Evolutionary conservation across 2,888 invertebrate species (phyloP).

Genomic region (Drosophila cracens): DNA sequence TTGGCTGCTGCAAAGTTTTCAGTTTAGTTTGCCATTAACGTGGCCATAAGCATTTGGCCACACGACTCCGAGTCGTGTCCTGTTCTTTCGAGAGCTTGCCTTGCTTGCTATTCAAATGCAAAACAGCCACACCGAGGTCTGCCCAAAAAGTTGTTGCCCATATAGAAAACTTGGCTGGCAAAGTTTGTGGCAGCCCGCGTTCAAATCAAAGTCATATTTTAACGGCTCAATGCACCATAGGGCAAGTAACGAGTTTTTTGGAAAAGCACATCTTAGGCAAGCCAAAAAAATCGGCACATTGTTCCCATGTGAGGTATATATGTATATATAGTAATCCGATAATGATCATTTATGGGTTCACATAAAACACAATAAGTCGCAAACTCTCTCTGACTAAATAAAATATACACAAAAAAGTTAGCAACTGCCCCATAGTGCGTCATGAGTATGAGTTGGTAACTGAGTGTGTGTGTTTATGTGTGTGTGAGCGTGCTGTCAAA

Average conservation of each 20-base stretch:
- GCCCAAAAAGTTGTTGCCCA: conserved; percentile 27
- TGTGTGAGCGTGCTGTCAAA: conserved; percentile 68
- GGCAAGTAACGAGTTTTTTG: background rate
- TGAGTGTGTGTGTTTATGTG: conserved; percentile 2
- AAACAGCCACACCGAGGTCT: conserved; percentile 61
- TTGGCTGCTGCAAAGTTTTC: conserved; percentile 73
- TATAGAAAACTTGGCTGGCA: background rate
- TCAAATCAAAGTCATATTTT: conserved; percentile 65
- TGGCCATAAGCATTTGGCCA: conserved; percentile 75
- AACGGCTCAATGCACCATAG: conserved; percentile 66
- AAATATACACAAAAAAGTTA: background rate
- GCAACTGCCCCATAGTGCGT: background rate
- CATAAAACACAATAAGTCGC: background rate
- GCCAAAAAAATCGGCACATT: background rate
- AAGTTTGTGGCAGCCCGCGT: conserved; percentile 6
- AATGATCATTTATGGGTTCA: background rate
- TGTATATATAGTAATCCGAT: background rate
- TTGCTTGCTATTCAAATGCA: conserved; percentile 79
- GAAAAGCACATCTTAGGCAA: background rate
- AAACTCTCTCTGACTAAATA: background rate
- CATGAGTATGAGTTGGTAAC: background rate
- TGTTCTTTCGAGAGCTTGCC: conserved; percentile 34
- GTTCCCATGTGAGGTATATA: background rate
- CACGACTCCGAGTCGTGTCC: conserved; percentile 24
- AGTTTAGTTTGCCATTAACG: conserved; percentile 80